These are phyloP conservation scores for Nothobranchius kuhntae DNA, from an alignment of 2,113 vertebrate genomes.

Conservation along the genomic window DNA sequence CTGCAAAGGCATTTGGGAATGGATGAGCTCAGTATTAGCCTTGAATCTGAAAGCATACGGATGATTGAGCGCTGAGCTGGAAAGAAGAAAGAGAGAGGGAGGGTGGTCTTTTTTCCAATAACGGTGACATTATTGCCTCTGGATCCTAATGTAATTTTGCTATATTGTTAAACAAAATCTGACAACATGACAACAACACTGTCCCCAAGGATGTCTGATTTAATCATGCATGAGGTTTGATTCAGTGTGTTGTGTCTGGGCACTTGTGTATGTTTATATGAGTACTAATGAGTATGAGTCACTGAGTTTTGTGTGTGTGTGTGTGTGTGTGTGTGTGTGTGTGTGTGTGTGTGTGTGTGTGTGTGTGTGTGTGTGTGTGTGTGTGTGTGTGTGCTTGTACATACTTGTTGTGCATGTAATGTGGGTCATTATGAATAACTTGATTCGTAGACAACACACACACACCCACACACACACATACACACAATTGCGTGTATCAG, in stretches of 20 bases:
- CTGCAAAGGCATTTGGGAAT: conserved; percentile 79
- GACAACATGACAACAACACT: conserved; percentile 79
- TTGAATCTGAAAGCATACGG: conserved; percentile 72
- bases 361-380: conserved; percentile 55
- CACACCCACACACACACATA: conserved; percentile 28
- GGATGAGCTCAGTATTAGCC: conserved; percentile 80
- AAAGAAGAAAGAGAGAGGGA: conserved; percentile 24
- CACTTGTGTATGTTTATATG: conserved; percentile 45
- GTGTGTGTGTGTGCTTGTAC: conserved; percentile 24
- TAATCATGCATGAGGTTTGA: conserved; percentile 76
- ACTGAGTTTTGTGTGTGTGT: conserved; percentile 33
- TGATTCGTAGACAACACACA: conserved; percentile 61
- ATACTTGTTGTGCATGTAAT: conserved; percentile 60
- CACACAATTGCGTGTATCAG: conserved; percentile 76
- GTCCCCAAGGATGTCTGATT: conserved; percentile 66
- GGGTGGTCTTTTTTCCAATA: conserved; percentile 66
- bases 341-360: conserved; percentile 33
- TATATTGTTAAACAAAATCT: conserved; percentile 80
- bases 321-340: conserved; percentile 18
- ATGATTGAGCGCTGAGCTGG: conserved; percentile 73
- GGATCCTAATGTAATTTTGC: conserved; percentile 80
- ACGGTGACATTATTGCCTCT: conserved; percentile 78
- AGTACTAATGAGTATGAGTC: conserved; percentile 47
- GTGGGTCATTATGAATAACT: conserved; percentile 70
- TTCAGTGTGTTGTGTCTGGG: conserved; percentile 42